These are phyloP conservation scores for Poecilia latipinna DNA, from an alignment of 2,113 vertebrate genomes.

Conservation along the genomic window DNA sequence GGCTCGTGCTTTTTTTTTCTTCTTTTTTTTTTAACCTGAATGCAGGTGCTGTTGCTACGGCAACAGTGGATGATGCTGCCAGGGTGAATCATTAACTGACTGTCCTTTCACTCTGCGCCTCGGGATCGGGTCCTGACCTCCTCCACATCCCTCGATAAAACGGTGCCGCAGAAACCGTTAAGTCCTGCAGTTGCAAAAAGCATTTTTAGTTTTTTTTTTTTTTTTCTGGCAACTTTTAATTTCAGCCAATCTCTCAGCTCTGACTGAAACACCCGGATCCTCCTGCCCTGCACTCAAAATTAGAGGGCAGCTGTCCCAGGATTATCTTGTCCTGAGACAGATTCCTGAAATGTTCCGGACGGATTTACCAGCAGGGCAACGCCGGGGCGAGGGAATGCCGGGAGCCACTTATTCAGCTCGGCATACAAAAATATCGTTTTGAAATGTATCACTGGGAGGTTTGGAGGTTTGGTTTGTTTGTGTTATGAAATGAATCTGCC, in stretches of 20 bases:
- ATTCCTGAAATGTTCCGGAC: constrained; percentile 78
- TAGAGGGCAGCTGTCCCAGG: constrained; percentile 79
- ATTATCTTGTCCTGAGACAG: constrained; percentile 75
- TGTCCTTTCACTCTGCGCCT: constrained; percentile 13
- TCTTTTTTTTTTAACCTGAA: constrained; percentile 13
- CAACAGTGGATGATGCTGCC: constrained; percentile 42
- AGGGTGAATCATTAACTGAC: constrained; percentile 40
- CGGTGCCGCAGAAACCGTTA: constrained; percentile 16
- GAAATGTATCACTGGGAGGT: constrained; percentile 39
- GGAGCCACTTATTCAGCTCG: constrained; percentile 50
- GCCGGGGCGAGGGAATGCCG: constrained; percentile 51
- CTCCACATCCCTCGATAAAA: constrained; percentile 4
- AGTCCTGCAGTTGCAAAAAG: neutral
- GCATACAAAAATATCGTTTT: constrained; percentile 62
- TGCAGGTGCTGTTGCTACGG: constrained; percentile 57
- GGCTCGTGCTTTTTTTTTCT: neutral
- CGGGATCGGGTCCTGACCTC: constrained; percentile 43
- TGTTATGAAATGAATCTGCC: constrained; percentile 8
- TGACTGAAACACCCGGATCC: constrained; percentile 54
- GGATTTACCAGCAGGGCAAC: constrained; percentile 68
- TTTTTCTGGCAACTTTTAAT: constrained; percentile 13
- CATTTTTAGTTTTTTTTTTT: constrained; percentile 22
- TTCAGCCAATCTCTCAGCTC: constrained; percentile 2
- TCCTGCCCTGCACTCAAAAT: constrained; percentile 73
- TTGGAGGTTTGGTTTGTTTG: constrained; percentile 11